Evolutionary conservation across 1,140 invertebrate species (phyloP).

Genomic region (Coenobita brevimanus): DNA sequence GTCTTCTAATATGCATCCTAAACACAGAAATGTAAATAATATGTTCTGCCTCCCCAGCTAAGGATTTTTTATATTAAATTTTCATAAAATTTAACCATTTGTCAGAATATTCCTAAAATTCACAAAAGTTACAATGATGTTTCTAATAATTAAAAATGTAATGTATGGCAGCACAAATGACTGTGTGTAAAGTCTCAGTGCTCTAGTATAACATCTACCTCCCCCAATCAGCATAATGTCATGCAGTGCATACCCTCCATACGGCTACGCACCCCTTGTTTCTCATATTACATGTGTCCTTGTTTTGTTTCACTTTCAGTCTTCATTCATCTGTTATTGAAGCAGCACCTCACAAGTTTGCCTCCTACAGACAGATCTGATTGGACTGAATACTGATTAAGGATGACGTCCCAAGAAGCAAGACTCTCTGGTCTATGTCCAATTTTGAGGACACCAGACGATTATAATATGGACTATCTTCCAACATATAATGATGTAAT

Average conservation of each 20-base stretch:
- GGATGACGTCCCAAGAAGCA: constrained; percentile 11
- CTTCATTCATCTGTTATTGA: constrained; percentile 29
- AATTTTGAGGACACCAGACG: constrained; percentile 14
- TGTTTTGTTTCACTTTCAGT: background rate
- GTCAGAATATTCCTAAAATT: background rate
- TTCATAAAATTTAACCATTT: constrained; percentile 9
- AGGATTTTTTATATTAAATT: constrained; percentile 23
- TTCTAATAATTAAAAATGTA: constrained; percentile 25
- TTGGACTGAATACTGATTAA: constrained; percentile 12
- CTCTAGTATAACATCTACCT: background rate
- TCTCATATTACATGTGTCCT: background rate
- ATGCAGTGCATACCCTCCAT: no score
- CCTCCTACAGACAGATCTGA: constrained; percentile 3
- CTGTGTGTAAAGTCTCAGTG: constrained; percentile 15
- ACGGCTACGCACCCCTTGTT: no score
- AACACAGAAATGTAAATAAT: constrained; percentile 1
- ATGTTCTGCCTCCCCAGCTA: constrained; percentile 8
- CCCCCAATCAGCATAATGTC: constrained; percentile 5
- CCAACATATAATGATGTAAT: constrained; percentile 14
- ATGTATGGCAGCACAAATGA: constrained; percentile 14
- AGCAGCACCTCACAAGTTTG: constrained; percentile 9
- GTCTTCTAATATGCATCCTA: constrained; percentile 1
- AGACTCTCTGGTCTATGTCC: constrained; percentile 8
- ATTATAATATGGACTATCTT: constrained; percentile 24
- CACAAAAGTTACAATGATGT: background rate